Base-by-base conservation (phyloP, 1,140 invertebrate genomes). In the Uloborus diversus region DNA sequence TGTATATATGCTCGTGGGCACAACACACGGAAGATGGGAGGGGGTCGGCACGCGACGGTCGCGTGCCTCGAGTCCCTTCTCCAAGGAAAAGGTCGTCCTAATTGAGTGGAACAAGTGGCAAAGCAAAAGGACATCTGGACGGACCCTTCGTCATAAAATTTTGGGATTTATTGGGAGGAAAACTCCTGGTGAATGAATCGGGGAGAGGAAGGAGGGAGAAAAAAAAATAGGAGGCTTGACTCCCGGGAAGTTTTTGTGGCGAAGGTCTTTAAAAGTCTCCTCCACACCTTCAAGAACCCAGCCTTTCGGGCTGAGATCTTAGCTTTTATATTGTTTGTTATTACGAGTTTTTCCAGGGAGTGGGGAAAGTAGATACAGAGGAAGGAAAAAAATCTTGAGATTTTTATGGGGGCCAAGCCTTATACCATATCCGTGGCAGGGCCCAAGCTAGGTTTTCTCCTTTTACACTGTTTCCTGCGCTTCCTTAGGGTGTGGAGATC, bases 101-200 rank as follows among this genome's bases (percentile, higher is more conserved):
- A 73, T 73, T 73, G 69, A 73, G 69, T 73, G 69, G 33, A 73
- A 73, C 69, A 73, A 73, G 69, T 73, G 68, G 68, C 68, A 57
- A 35, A 23, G 33, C 28, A 56, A 69, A 56, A 49, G 35, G 57
- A 73, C 69, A 73, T 73, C 69, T 73, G 69, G 69, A 73, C 35
- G 14, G 66, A 57, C 66, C 42, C n/a, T n/a, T 20, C 42, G 66
- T 56, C 32, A 32, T 69, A 69, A 69, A 69, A 69, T 51, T 61
- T n/a, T 47, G 17, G 56, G 51, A 73, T 73, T 61, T 73, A 73
- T 73, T 65, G 37, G 53, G 37, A 42, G n/a, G n/a, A n/a, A n/a
- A n/a, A n/a, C n/a, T n/a, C n/a, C n/a, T n/a, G n/a, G n/a, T n/a
- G n/a, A n/a, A n/a, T n/a, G n/a, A n/a, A n/a, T n/a, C n/a, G n/a